Evolutionary conservation across 2,888 invertebrate species (phyloP).

Genomic region (Gastrophysa polygoni): DNA sequence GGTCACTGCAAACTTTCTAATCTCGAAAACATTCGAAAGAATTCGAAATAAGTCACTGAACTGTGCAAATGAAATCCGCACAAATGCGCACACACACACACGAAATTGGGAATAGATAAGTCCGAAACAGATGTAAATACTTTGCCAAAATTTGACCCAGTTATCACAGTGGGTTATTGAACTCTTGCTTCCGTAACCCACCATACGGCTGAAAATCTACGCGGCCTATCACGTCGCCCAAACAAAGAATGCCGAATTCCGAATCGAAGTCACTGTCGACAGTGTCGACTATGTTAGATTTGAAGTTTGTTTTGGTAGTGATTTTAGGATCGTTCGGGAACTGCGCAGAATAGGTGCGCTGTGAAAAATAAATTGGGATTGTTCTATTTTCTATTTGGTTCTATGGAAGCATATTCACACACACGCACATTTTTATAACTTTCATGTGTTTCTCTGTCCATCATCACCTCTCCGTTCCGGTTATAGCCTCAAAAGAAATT

Average conservation of each 20-base stretch:
- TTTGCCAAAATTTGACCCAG: conserved; percentile 47
- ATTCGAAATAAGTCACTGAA: conserved; percentile 38
- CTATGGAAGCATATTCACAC: too few species aligned
- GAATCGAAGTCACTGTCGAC: neutral
- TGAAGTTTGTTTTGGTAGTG: too few species aligned
- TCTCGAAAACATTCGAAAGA: conserved; percentile 11
- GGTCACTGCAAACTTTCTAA: conserved; percentile 24
- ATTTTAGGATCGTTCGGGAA: too few species aligned
- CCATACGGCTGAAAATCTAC: conserved; percentile 12
- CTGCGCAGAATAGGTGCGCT: too few species aligned
- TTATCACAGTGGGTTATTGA: conserved; percentile 41
- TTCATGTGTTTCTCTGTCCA: too few species aligned
- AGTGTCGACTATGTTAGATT: conserved; percentile 24
- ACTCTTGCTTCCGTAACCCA: conserved; percentile 22
- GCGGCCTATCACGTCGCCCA: conserved; percentile 20
- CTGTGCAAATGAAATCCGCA: conserved; percentile 32
- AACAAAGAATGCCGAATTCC: conserved; percentile 17
- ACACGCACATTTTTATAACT: too few species aligned
- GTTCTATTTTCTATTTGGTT: too few species aligned
- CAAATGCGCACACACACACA: conserved; percentile 33
- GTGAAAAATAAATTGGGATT: too few species aligned
- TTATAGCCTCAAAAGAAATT: too few species aligned
- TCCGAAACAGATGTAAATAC: conserved; percentile 44
- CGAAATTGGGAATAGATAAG: conserved; percentile 39
- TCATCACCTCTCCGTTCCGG: too few species aligned